phyloP scores from a whole-genome alignment of 1,140 invertebrate genomes.

The Drosophila truncata region DNA sequence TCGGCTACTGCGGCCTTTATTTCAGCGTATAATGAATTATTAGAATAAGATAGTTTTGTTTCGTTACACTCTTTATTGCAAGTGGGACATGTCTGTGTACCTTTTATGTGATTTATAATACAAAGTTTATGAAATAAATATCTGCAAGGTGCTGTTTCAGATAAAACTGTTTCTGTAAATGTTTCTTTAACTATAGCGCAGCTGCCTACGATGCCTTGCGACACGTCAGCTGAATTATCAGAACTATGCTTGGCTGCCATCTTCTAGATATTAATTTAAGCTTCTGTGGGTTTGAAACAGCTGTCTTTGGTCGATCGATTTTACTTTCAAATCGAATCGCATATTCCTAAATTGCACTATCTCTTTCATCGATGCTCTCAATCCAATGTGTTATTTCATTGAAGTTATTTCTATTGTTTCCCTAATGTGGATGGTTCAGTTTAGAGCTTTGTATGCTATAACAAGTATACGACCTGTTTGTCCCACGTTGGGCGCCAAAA shows the following conservation, averaged over 20 bases:
- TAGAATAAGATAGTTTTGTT: not conserved
- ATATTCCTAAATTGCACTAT: not conserved
- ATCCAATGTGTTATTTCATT: not conserved
- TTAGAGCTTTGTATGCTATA: not conserved
- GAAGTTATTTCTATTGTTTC: not conserved
- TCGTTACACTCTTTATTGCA: not conserved
- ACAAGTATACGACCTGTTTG: too few species aligned
- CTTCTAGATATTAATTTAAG: not conserved
- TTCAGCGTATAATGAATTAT: not conserved
- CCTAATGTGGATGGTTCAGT: not conserved
- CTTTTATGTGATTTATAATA: not conserved
- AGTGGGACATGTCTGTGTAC: not conserved
- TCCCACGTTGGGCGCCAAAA: conserved; percentile 33
- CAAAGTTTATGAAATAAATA: not conserved
- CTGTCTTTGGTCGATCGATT: not conserved
- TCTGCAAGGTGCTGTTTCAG: not conserved
- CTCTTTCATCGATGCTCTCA: not conserved
- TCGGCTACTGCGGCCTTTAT: not conserved
- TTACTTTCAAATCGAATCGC: not conserved
- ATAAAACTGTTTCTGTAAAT: not conserved
- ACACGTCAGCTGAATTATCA: not conserved
- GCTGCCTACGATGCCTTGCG: not conserved
- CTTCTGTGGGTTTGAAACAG: not conserved
- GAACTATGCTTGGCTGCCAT: not conserved
- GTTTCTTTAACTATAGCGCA: not conserved